phyloP scores from a whole-genome alignment of 2,797 vertebrate genomes.

The Distichodus sexfasciatus region DNA sequence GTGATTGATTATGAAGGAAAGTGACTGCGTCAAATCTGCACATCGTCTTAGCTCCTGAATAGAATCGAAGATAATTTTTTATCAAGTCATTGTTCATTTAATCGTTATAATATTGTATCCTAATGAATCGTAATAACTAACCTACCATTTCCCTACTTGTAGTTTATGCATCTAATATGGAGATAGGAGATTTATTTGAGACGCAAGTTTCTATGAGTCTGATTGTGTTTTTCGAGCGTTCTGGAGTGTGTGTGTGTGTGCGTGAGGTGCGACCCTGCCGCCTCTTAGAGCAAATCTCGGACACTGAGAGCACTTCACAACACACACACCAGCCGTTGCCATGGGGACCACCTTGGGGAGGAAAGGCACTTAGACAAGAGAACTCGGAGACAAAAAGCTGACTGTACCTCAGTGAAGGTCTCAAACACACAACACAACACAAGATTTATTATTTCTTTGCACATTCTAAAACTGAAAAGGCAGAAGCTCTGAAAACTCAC shows the following conservation, averaged over 20 bases:
- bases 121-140: too few relatives aligned
- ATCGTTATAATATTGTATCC: too few relatives aligned
- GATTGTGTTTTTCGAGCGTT: slow-evolving; percentile 11
- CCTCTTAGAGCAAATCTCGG: slow-evolving; percentile 34
- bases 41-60: too few relatives aligned
- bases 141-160: too few relatives aligned
- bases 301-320: slow-evolving; percentile 32
- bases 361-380: slow-evolving; percentile 33
- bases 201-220: neutral
- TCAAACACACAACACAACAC: slow-evolving; percentile 15
- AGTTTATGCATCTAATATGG: neutral
- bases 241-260: too few relatives aligned
- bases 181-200: neutral
- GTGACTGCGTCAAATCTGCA: too few relatives aligned
- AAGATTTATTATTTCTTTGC: slow-evolving; percentile 11
- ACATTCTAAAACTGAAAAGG: neutral
- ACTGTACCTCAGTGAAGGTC: slow-evolving; percentile 28
- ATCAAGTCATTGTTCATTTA: too few relatives aligned
- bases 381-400: slow-evolving; percentile 25
- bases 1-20: too few relatives aligned
- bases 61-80: too few relatives aligned
- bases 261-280: slow-evolving; percentile 15
- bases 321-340: slow-evolving; percentile 45
- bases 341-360: slow-evolving; percentile 41
- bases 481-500: too few relatives aligned